Base-by-base conservation (phyloP, 2,888 invertebrate species). In the Cecidostiba fungosa region DNA sequence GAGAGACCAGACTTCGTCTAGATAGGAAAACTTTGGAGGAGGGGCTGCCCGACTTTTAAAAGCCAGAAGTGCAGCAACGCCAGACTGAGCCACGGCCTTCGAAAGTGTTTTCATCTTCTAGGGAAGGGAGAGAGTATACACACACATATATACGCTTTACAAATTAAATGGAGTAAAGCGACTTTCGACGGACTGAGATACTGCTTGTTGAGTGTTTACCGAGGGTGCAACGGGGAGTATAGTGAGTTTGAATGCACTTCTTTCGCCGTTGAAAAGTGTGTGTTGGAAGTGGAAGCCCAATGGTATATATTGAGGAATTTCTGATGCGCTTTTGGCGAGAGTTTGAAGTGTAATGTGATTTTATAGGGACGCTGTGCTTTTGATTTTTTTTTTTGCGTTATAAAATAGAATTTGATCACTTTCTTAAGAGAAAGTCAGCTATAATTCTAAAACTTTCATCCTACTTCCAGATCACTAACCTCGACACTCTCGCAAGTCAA, bases 21-120 rank as follows among this genome's bases (percentile, higher is more conserved):
- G 84, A 84, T 86, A 84, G 86, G 86, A 86, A 86, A 86, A 86
- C 83, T 86, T 86, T 47, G 23, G 62, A 14, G 72, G 23, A 66
- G 26, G 29, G 66, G 3, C 29, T 39, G 82, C 73, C 14, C 59
- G 83, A 80, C 83, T 84, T 79, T 84, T 86, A 83, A 86, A 84
- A 86, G 84, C 78, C 82, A 79, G 70, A 83, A 85, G 85, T 78
- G 85, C 85, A 82, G 36, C 59, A 16, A 32, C 3, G 16, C 14
- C 26, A 77, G n/a, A 29, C 66, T 26, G 50, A 76, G 39, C 62
- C 72, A 62, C 36, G 36, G 36, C 78, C 23, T 19, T 16, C 73
- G 32, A 77, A 76, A 82, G 85, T 79, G 82, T 86, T 86, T 86
- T 86, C 85, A 86, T 82, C 79, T 72, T 72, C 81, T 54, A 10